These are phyloP conservation scores for Neolamprologus kungweensis DNA, from an alignment of 2,113 vertebrate species.

Conservation along the genomic window DNA sequence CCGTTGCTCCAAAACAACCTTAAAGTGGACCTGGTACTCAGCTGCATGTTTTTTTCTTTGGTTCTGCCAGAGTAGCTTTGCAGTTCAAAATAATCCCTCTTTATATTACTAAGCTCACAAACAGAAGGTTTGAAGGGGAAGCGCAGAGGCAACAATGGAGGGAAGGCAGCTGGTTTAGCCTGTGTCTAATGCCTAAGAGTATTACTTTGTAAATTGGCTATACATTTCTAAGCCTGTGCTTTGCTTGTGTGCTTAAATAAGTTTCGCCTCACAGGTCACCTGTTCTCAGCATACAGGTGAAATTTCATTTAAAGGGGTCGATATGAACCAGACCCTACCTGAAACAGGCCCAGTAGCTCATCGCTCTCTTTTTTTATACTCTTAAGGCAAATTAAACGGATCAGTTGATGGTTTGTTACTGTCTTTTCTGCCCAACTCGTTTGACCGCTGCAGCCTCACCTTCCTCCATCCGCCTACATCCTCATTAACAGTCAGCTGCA, in stretches of 20 bases:
- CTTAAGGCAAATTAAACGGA: background rate
- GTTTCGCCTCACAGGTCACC: background rate
- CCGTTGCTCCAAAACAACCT: rapidly evolving
- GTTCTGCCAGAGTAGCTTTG: rapidly evolving
- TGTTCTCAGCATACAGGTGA: background rate
- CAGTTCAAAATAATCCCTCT: background rate
- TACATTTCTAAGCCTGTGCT: background rate
- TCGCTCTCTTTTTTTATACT: background rate
- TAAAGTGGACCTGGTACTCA: background rate
- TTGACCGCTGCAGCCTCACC: background rate
- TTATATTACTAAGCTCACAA: background rate
- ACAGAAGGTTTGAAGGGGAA: background rate
- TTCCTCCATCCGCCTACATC: background rate
- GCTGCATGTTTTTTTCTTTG: rapidly evolving
- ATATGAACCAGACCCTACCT: background rate
- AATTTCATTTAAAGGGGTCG: background rate
- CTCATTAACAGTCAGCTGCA: background rate
- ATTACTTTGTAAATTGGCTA: background rate
- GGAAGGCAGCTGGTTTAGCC: background rate
- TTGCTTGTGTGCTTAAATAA: background rate
- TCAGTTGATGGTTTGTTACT: background rate
- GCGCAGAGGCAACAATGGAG: rapidly evolving
- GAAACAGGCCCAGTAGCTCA: background rate
- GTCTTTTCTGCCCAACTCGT: background rate
- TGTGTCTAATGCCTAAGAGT: background rate